Conservation (phyloP, 2,888 invertebrate species). For the Dryomyza anilis region DNA sequence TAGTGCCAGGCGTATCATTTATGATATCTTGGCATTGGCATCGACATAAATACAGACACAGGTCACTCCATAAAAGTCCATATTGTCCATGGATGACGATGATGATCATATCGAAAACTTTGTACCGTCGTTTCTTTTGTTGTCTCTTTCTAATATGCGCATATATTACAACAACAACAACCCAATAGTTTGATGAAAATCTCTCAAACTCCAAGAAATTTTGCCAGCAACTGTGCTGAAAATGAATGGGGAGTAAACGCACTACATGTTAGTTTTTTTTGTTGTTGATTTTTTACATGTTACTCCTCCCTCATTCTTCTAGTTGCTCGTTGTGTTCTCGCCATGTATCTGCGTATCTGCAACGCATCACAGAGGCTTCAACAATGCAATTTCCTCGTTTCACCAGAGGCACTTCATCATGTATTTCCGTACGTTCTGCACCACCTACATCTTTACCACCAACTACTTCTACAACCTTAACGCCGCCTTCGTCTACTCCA, state of each 20-base stretch:
- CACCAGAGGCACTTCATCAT: no score
- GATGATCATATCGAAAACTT: constrained; percentile 1
- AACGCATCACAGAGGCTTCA: constrained; percentile 8
- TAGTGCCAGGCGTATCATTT: constrained; percentile 28
- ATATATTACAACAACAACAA: constrained; percentile 3
- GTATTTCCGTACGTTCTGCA: no score
- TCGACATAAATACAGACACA: constrained; percentile 32
- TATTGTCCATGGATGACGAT: constrained; percentile 26
- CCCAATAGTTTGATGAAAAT: constrained; percentile 16
- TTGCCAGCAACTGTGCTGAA: no score
- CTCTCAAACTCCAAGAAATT: constrained; percentile 6
- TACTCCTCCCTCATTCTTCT: not conserved
- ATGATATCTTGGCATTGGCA: constrained; percentile 27
- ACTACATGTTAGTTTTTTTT: not conserved
- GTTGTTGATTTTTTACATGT: not conserved
- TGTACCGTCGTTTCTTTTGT: not conserved
- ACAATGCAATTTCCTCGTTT: constrained; percentile 34
- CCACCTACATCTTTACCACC: no score
- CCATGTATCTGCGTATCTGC: not conserved
- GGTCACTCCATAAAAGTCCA: constrained; percentile 33
- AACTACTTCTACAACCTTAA: no score
- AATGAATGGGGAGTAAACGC: constrained; percentile 5
- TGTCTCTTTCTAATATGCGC: not conserved
- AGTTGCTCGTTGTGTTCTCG: not conserved
- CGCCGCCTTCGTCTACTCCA: no score